phyloP scores from a whole-genome alignment of 2,113 vertebrate species.

The Mohoua ochrocephala region DNA sequence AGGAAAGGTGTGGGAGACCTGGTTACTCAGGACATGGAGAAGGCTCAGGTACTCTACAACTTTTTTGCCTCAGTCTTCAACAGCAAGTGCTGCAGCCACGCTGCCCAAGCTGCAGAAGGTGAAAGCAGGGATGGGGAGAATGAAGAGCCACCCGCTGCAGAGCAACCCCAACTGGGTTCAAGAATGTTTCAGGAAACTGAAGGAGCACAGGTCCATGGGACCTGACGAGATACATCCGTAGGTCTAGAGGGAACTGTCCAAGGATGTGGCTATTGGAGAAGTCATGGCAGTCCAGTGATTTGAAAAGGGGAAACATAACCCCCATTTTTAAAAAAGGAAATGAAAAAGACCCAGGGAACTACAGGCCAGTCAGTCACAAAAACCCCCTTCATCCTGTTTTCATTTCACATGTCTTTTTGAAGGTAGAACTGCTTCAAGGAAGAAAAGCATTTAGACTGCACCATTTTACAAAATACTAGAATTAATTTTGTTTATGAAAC shows the following conservation, averaged over 20 bases:
- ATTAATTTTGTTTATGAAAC: not conserved
- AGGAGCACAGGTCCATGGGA: not conserved
- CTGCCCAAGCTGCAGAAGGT: not conserved
- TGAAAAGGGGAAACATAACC: not conserved
- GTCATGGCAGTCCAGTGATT: not conserved
- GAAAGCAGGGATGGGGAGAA: not conserved
- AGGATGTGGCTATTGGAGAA: not conserved
- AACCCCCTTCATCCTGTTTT: not conserved
- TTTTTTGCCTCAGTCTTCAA: not conserved
- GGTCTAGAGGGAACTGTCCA: not conserved
- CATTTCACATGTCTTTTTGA: not conserved
- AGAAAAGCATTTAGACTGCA: not conserved
- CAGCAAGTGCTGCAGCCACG: not conserved
- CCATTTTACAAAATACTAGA: not conserved
- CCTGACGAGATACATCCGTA: too few relatives aligned
- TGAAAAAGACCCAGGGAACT: not conserved
- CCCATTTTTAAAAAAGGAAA: not conserved
- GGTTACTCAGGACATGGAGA: not conserved
- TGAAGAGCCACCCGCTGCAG: not conserved
- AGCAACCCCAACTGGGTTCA: not conserved
- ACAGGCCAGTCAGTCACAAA: not conserved
- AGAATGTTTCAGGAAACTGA: not conserved
- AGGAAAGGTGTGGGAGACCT: not conserved
- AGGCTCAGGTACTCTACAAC: too few relatives aligned
- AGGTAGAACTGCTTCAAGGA: not conserved